These are phyloP conservation scores for Tenthredo notha DNA, from an alignment of 2,888 invertebrate genomes.

Conservation along the genomic window DNA sequence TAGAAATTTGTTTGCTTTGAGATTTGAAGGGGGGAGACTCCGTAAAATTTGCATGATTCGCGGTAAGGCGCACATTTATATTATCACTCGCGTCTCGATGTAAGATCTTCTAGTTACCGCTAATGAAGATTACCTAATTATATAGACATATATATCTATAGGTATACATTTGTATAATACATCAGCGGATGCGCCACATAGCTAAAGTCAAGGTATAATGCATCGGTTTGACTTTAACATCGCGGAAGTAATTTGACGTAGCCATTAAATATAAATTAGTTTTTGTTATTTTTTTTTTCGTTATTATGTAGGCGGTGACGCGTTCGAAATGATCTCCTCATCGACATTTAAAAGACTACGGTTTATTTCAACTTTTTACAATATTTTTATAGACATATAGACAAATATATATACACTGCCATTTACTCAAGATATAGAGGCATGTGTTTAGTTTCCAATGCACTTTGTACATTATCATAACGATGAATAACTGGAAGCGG, in stretches of 20 bases:
- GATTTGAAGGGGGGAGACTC: neutral
- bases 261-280: constrained; percentile 37
- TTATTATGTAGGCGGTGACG: neutral
- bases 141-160: neutral
- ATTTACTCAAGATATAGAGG: neutral
- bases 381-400: neutral
- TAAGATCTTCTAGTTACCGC: no score
- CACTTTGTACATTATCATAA: no score
- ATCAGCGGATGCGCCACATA: neutral
- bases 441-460: neutral
- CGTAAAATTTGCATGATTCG: neutral
- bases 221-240: neutral
- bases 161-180: neutral
- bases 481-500: neutral
- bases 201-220: neutral
- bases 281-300: no score
- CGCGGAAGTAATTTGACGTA: constrained; percentile 17
- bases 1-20: constrained; percentile 12
- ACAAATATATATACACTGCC: neutral
- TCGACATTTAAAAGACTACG: neutral
- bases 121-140: neutral
- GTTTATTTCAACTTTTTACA: neutral
- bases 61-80: neutral
- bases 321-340: constrained; percentile 2
- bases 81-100: no score